A percentile compares a stretch with the other conserved stretches of the same genome.
Conservation (phyloP, 2,797 vertebrate species). For the Sebastes flavidus region DNA sequence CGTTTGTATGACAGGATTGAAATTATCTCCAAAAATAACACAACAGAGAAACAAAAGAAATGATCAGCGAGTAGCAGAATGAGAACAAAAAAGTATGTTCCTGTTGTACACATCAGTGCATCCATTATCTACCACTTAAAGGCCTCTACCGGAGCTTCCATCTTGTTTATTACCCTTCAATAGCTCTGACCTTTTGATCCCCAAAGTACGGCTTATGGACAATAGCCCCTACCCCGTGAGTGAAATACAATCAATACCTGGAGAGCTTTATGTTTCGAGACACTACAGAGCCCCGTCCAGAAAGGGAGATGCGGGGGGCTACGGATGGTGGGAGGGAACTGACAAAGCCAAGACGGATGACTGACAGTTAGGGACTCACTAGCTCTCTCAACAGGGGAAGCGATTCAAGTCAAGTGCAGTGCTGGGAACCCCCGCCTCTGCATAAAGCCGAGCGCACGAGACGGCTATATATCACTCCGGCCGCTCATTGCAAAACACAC, state of each 20-base stretch:
- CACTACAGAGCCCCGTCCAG: constrained; percentile 4
- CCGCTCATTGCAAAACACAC: constrained; percentile 19
- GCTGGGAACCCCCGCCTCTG: constrained; percentile 31
- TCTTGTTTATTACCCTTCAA: constrained; percentile 56
- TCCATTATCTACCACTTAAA: constrained; percentile 48
- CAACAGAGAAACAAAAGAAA: background rate
- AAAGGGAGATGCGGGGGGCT: constrained; percentile 15
- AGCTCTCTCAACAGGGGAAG: constrained; percentile 33
- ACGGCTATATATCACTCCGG: constrained; percentile 20
- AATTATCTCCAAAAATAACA: constrained; percentile 2
- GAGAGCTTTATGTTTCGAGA: constrained; percentile 41
- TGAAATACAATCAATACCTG: constrained; percentile 56
- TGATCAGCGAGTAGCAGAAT: background rate
- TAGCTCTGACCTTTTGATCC: constrained; percentile 56
- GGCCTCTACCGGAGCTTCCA: constrained; percentile 22
- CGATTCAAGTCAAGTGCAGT: constrained; percentile 57
- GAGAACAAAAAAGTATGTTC: background rate
- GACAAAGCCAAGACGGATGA: constrained; percentile 61
- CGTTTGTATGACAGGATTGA: background rate
- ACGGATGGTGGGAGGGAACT: constrained; percentile 35
- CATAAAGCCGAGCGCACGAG: constrained; percentile 7
- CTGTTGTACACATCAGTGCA: background rate
- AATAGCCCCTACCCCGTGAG: constrained; percentile 52
- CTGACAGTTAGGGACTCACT: constrained; percentile 52
- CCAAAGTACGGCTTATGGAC: constrained; percentile 39